Evolutionary conservation across 2,888 invertebrate genomes (phyloP), one percentile per base, ranked within the genome.

Genomic region (Athalia rosae): DNA sequence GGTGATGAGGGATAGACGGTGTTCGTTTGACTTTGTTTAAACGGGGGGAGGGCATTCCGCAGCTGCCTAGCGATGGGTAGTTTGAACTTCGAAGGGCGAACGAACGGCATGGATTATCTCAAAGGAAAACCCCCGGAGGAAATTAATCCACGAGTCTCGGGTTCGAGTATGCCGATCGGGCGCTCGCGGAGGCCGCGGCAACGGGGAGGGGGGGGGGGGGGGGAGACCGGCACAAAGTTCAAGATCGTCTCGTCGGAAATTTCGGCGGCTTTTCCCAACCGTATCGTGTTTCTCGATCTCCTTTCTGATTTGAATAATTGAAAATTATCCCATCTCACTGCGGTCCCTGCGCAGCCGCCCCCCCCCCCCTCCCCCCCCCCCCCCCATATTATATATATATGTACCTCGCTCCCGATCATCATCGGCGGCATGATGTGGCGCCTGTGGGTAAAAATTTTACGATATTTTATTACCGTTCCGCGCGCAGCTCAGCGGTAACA

Each of bases 271-370:
- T 47, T 61, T 47, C 8, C 45, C 45, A 64, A 47, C 64, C 64
- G 64, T 64, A 64, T 64, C 64, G 47, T 64, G 8, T 64, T 64
- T 64, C 64, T 47, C n/a, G 7, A 64, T 64, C 64, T 64, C 47
- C 47, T 47, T 5, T 47, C n/a, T 43, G 28, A 62, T 62, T 62
- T 62, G 43, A 62, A 62, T 62, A 41, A 62, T 13, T 62, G 62
- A 62, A 62, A 62, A 62, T 62, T 62, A 62, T 62, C 62, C 62
- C 45, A 11, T 62, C 41, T 61, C 41, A 43, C 43, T 62, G 43
- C 43, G 41, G 62, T n/a, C n/a, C 48, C 3, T 3, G 3, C 15
- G 3, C n/a, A 48, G 5, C 13, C 15, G 58, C n/a, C 28, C 28
- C 28, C 28, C n/a, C n/a, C n/a, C n/a, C n/a, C n/a, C n/a, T n/a